A percentile compares a stretch with the other conserved stretches of the same genome.
Evolutionary conservation across 2,797 vertebrate species (phyloP).

Genomic region (Amniataba percoides): DNA sequence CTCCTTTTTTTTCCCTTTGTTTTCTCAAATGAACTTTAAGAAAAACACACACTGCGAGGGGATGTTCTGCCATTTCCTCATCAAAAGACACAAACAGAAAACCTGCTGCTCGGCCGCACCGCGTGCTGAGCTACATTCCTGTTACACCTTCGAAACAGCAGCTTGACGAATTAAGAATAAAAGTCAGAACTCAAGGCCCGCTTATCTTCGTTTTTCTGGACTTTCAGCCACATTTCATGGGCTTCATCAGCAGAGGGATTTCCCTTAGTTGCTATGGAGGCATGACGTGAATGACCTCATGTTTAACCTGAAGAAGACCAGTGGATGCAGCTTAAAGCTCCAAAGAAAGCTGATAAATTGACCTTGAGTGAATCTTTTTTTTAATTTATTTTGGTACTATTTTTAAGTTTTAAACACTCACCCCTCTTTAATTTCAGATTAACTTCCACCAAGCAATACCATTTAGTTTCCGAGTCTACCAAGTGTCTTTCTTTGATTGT

Average conservation of each 20-base stretch:
- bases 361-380: constrained; percentile 5
- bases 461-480: constrained; percentile 44
- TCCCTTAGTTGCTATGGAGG: neutral
- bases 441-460: constrained; percentile 69
- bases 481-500: constrained; percentile 52
- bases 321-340: neutral
- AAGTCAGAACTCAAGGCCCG: constrained; percentile 7
- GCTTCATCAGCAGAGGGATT: neutral
- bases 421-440: constrained; percentile 34
- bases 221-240: constrained; percentile 16
- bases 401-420: constrained; percentile 22
- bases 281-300: neutral
- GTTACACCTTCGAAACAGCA: constrained; percentile 21
- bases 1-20: neutral
- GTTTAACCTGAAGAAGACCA: neutral
- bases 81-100: neutral
- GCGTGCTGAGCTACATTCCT: constrained; percentile 40
- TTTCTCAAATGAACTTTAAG: constrained; percentile 43
- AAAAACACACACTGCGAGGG: constrained; percentile 44
- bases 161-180: constrained; percentile 8
- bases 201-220: constrained; percentile 11
- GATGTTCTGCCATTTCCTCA: constrained; percentile 13
- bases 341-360: constrained; percentile 6
- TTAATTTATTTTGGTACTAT: neutral
- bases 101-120: neutral